Evolutionary conservation across 2,888 invertebrate genomes (phyloP).

Genomic region (Drosophila neotestacea): DNA sequence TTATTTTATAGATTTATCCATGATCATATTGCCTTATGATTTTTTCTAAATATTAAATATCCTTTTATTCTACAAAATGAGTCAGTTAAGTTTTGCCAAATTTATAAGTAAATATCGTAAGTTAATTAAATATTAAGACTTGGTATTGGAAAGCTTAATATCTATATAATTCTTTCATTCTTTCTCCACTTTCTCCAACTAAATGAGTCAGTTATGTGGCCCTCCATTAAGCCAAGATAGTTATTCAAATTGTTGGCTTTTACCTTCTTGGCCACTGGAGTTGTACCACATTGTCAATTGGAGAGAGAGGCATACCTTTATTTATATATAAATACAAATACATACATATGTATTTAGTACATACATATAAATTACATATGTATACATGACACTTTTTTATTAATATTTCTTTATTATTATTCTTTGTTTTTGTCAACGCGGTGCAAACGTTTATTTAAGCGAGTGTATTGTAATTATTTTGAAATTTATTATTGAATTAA

Average conservation of each 20-base stretch:
- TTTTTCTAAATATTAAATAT: too few species aligned
- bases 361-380: slow-evolving; percentile 26
- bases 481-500: slow-evolving; percentile 83
- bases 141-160: background rate
- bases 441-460: slow-evolving; percentile 72
- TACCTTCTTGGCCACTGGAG: slow-evolving; percentile 18
- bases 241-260: slow-evolving; percentile 35
- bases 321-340: background rate
- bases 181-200: background rate
- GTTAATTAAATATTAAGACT: background rate
- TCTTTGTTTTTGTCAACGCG: slow-evolving; percentile 22
- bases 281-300: slow-evolving; percentile 51
- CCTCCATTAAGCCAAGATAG: slow-evolving; percentile 7
- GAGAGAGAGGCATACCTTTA: slow-evolving; percentile 10
- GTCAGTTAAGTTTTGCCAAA: too few species aligned
- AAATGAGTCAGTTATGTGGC: background rate
- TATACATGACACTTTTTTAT: slow-evolving; percentile 26
- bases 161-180: background rate
- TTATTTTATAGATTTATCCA: too few species aligned
- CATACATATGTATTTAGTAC: slow-evolving; percentile 2
- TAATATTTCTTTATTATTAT: slow-evolving; percentile 13
- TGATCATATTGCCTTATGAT: too few species aligned
- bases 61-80: too few species aligned
- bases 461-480: slow-evolving; percentile 82
- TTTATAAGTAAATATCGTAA: background rate